Evolutionary conservation across 2,113 vertebrate species (phyloP).

Genomic region (Pituophis catenifer): DNA sequence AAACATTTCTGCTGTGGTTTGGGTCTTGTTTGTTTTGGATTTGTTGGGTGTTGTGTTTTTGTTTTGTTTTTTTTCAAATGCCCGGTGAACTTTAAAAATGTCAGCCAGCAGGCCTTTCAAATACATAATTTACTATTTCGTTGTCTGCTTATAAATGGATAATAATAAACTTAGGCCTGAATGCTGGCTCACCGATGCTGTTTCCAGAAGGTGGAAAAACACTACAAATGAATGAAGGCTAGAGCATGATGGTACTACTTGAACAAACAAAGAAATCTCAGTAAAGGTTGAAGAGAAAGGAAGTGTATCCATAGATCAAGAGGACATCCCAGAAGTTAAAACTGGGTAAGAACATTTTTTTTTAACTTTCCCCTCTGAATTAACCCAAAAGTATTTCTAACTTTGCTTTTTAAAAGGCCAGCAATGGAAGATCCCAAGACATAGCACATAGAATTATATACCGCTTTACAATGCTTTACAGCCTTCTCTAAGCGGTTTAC

Average conservation of each 20-base stretch:
- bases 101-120: slow-evolving; percentile 68
- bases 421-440: neutral
- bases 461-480: no score
- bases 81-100: slow-evolving; percentile 75
- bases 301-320: slow-evolving; percentile 28
- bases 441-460: no score
- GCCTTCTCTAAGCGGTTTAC: no score
- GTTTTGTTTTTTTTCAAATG: slow-evolving; percentile 17
- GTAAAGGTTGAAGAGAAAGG: slow-evolving; percentile 32
- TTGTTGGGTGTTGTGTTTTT: neutral
- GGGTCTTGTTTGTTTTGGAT: neutral
- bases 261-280: slow-evolving; percentile 29
- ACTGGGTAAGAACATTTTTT: neutral
- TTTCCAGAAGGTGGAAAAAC: slow-evolving; percentile 60
- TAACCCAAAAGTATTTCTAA: neutral
- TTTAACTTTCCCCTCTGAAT: neutral
- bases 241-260: slow-evolving; percentile 55
- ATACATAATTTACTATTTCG: slow-evolving; percentile 75
- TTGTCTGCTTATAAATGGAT: slow-evolving; percentile 68
- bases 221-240: slow-evolving; percentile 62
- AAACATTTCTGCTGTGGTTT: slow-evolving; percentile 48
- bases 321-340: slow-evolving; percentile 36
- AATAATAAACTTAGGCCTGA: slow-evolving; percentile 68
- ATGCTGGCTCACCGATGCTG: slow-evolving; percentile 64
- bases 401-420: neutral